Conservation (phyloP, 2,888 invertebrate genomes). For the Eulithis testata region DNA sequence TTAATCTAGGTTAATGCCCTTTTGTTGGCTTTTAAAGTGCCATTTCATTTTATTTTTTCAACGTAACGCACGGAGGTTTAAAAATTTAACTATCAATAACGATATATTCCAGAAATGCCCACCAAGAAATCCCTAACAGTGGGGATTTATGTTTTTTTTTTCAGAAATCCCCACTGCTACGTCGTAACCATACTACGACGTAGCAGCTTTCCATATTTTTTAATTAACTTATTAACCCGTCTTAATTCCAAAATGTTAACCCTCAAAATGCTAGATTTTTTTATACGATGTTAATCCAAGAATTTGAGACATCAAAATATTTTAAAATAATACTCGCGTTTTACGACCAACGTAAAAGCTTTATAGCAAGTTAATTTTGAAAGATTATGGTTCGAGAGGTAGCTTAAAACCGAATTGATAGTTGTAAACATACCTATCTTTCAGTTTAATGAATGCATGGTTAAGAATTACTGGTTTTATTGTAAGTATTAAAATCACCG, state of each 20-base stretch:
- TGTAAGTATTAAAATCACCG: slow-evolving; percentile 24
- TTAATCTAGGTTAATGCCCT: slow-evolving; percentile 1
- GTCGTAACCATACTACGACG: too few species aligned
- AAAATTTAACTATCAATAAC: not conserved
- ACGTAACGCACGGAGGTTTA: not conserved
- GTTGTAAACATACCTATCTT: slow-evolving; percentile 34
- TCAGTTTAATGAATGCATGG: slow-evolving; percentile 28
- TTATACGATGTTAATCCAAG: slow-evolving; percentile 24
- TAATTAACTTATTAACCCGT: not conserved
- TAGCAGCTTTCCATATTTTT: not conserved
- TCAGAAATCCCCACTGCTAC: too few species aligned
- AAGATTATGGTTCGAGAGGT: slow-evolving; percentile 27
- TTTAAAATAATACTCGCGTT: slow-evolving; percentile 27
- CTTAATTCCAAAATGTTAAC: slow-evolving; percentile 1
- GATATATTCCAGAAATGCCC: too few species aligned
- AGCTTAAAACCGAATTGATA: slow-evolving; percentile 32
- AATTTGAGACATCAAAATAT: slow-evolving; percentile 31
- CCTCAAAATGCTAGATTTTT: slow-evolving; percentile 7
- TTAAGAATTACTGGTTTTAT: slow-evolving; percentile 25
- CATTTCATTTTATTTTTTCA: not conserved
- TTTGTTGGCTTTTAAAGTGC: not conserved
- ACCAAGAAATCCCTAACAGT: too few species aligned
- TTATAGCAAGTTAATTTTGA: slow-evolving; percentile 31
- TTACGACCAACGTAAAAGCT: slow-evolving; percentile 30
- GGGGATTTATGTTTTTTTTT: too few species aligned